Evolutionary conservation across 1,140 invertebrate genomes (phyloP), one percentile per base, ranked within the genome.

Genomic region (Agrilus planipennis): DNA sequence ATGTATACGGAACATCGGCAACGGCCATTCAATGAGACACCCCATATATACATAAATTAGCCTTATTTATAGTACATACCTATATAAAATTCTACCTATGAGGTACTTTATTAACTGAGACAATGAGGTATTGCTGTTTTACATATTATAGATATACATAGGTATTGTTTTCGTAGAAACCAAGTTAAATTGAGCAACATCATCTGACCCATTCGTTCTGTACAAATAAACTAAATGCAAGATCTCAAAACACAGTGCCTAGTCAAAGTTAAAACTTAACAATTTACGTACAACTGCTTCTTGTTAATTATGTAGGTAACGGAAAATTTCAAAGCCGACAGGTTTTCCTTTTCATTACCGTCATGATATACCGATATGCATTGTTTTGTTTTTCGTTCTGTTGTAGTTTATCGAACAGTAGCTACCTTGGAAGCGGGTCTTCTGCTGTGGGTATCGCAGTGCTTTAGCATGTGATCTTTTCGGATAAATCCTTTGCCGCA

Each of bases 401-500:
- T n/a, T n/a, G 34, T 14, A 14, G 31, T 29, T 28, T 29, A 41
- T 21, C 47, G 37, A 17, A 46, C 45, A 38, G 40, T 45, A 25
- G 39, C 34, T 12, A 46, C 16, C 41, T 55, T 57, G 21, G 17
- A 27, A 15, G 39, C 40, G 10, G 42, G 39, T 31, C 53, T 57
- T 22, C 44, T 51, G 19, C 19, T 12, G 18, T 95, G 91, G 16
- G 88, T 95, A 39, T 87, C 81, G 38, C 75, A 69, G 63, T 95
- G 91, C 63, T 95, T 95, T 41, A 87, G 74, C 83, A 94, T 86
- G 62, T 95, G 91, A 62, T 95, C 91, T 61, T 91, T 89, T 35
- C 91, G 75, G 47, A 89, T 91, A 63, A 93, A 93, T 16, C 86
- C 84, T 64, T 93, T 94, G 30, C 76, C 74, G 58, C 89, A 92